Percentiles rank a stretch among this genome's conserved stretches.
Evolutionary conservation across 2,113 vertebrate species (phyloP).

Genomic region (Pelobates fuscus): DNA sequence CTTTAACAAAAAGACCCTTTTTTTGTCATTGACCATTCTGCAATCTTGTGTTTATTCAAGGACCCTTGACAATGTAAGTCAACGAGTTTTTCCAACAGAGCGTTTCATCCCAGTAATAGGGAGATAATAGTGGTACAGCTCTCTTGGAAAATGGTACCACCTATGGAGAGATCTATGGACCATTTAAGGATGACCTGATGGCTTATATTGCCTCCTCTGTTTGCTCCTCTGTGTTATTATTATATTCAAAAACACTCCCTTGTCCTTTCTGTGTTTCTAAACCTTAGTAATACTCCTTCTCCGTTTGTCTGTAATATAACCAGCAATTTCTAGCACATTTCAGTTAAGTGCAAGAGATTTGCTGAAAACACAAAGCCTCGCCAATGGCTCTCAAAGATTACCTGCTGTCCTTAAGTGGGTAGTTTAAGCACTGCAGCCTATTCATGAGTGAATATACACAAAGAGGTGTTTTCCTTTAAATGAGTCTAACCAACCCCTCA

Average conservation of each 20-base stretch:
- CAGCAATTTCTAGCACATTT: conserved; percentile 67
- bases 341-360: conserved; percentile 66
- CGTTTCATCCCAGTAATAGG: conserved; percentile 57
- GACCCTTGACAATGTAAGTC: conserved; percentile 54
- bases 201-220: conserved; percentile 48
- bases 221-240: conserved; percentile 46
- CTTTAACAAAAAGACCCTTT: neutral
- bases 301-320: conserved; percentile 62
- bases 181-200: conserved; percentile 63
- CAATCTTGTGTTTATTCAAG: conserved; percentile 11
- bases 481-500: conserved; percentile 4
- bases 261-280: conserved; percentile 44
- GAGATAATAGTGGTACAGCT: conserved; percentile 37
- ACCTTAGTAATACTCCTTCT: conserved; percentile 57
- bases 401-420: conserved; percentile 42
- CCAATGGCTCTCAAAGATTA: conserved; percentile 53
- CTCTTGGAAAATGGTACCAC: conserved; percentile 55
- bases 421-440: conserved; percentile 28
- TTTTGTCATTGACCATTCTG: neutral
- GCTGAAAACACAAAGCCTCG: conserved; percentile 63
- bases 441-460: conserved; percentile 33
- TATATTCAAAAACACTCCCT: conserved; percentile 52
- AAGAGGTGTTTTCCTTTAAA: conserved; percentile 28
- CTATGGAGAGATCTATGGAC: conserved; percentile 53
- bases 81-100: conserved; percentile 69